phyloP scores from a whole-genome alignment of 1,140 invertebrate genomes.

The Chymomyza costata region DNA sequence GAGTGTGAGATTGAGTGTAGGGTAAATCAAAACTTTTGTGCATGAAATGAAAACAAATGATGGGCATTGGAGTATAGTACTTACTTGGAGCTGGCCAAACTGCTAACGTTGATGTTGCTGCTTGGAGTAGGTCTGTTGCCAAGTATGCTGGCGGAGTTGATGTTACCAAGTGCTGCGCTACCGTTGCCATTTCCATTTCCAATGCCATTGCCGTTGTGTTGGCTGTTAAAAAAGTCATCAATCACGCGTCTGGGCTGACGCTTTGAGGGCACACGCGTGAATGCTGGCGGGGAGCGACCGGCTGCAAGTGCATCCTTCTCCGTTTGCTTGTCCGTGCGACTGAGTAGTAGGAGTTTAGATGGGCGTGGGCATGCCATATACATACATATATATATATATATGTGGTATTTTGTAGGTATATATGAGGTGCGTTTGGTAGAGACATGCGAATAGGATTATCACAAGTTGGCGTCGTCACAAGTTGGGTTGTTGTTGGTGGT shows the following conservation, averaged over 20 bases:
- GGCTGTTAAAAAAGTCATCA: constrained; percentile 79
- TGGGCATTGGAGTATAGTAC: constrained; percentile 63
- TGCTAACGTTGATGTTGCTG: constrained; percentile 31
- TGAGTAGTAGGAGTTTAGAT: constrained; percentile 74
- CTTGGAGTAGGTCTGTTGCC: constrained; percentile 53
- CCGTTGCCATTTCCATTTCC: constrained; percentile 7
- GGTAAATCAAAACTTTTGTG: constrained; percentile 71
- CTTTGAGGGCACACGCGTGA: constrained; percentile 91
- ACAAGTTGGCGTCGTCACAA: constrained; percentile 8
- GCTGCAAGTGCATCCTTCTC: constrained; percentile 79
- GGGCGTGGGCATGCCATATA: constrained; percentile 32
- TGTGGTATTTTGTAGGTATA: neutral
- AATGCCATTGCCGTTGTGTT: constrained; percentile 59
- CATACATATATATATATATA: neutral
- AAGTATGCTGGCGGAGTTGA: constrained; percentile 28
- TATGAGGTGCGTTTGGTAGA: neutral
- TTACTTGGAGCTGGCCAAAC: constrained; percentile 43
- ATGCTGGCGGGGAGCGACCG: constrained; percentile 84
- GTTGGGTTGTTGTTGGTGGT: constrained; percentile 25
- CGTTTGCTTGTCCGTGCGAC: constrained; percentile 81
- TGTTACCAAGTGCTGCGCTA: neutral
- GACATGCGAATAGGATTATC: constrained; percentile 44
- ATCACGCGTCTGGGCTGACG: constrained; percentile 86
- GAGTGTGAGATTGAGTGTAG: constrained; percentile 26
- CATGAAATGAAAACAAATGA: constrained; percentile 70